Conservation (phyloP, 1,140 invertebrate genomes). For the Solen grandis region DNA sequence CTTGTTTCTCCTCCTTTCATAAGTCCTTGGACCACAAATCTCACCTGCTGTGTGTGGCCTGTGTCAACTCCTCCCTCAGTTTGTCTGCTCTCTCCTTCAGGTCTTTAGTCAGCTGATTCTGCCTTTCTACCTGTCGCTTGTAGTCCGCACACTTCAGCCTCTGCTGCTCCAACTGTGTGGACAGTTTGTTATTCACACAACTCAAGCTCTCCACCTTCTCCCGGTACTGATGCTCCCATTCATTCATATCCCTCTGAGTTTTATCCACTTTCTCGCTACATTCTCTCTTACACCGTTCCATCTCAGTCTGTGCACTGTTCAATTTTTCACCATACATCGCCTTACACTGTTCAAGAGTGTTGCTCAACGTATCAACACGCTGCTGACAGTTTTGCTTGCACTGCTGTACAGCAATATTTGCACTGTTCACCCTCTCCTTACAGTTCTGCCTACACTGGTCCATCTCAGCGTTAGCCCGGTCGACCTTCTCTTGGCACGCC, state of each 20-base stretch:
- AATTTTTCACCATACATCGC: background rate
- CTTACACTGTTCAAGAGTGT: background rate
- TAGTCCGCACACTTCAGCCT: slow-evolving; percentile 17
- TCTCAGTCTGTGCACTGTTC: background rate
- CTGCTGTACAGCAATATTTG: background rate
- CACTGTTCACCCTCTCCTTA: background rate
- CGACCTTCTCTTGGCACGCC: background rate
- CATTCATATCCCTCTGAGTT: background rate
- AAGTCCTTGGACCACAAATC: too few species aligned
- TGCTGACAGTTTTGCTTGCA: background rate
- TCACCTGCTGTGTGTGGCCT: slow-evolving; percentile 2
- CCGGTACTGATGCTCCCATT: background rate
- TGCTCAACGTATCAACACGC: background rate
- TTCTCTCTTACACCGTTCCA: background rate
- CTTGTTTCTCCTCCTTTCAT: too few species aligned
- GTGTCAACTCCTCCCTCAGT: background rate
- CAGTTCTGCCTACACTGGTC: background rate
- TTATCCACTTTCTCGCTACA: background rate
- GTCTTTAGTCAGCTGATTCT: slow-evolving; percentile 11
- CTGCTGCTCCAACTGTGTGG: slow-evolving; percentile 19
- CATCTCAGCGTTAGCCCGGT: background rate
- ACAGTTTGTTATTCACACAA: background rate
- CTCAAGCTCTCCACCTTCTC: background rate
- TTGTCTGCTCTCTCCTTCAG: slow-evolving; percentile 9
- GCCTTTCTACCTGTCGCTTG: slow-evolving; percentile 26